Percentiles rank a stretch among this genome's conserved stretches.
Evolutionary conservation across 2,113 vertebrate species (phyloP).

Genomic region (Entelurus aequoreus): DNA sequence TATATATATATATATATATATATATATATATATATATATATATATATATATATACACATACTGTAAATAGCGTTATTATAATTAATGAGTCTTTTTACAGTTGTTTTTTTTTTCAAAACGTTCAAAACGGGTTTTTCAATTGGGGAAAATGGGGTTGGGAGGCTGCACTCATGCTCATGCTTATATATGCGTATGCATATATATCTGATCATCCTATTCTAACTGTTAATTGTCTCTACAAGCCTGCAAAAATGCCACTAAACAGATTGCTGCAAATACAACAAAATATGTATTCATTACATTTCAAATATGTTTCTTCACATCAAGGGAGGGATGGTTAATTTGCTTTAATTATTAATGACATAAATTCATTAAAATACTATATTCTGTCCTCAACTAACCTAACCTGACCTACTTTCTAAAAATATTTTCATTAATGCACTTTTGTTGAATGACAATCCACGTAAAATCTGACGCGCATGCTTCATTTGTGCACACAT

Average conservation of each 20-base stretch:
- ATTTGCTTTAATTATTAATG: not conserved
- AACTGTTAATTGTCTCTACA: not conserved
- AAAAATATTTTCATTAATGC: conserved; percentile 30
- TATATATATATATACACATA: no score
- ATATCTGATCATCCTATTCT: conserved; percentile 2
- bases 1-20: no score
- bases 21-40: no score
- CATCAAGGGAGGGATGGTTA: not conserved
- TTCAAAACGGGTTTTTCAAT: conserved; percentile 38
- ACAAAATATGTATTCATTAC: not conserved
- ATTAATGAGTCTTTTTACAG: no score
- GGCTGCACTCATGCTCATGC: conserved; percentile 35
- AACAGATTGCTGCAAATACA: not conserved
- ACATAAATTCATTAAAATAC: conserved; percentile 1
- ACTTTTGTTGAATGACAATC: conserved; percentile 25
- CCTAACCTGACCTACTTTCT: conserved; percentile 19
- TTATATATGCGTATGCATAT: not conserved
- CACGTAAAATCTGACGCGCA: conserved; percentile 6
- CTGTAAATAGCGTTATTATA: no score
- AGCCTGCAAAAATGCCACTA: not conserved
- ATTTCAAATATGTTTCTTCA: no score
- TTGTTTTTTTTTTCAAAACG: conserved; percentile 23
- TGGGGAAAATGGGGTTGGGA: conserved; percentile 8
- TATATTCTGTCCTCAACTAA: conserved; percentile 27
- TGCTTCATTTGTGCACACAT: not conserved